Evolutionary conservation across 1,140 invertebrate genomes (phyloP), one percentile per base, ranked within the genome.

Genomic region (Cataglyphis hispanica): DNA sequence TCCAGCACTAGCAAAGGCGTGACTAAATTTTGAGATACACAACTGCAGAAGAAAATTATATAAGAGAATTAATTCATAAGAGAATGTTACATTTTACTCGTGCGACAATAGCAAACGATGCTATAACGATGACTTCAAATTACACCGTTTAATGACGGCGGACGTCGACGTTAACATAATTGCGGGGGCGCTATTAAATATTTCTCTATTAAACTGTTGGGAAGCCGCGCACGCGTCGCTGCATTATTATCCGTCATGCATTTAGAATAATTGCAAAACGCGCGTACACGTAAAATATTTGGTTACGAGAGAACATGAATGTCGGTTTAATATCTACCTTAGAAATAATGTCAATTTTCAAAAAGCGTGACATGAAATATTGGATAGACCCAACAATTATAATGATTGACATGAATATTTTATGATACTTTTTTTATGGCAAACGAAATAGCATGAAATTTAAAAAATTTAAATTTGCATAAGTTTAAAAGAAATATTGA

Each of bases 131-230:
- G 19, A 19, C 13, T 78, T 66, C 10, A 25, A 66, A 56, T 80
- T 66, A 53, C 53, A 56, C 8, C 63, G 3, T 69, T 67, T 66
- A 63, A 25, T n/a, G 19, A 53, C n/a, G 43, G 34, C 76, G 53
- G 60, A 66, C 31, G n/a, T 67, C 76, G 56, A 37, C n/a, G 22
- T 80, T 80, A 66, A 37, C 22, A 37, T 80, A 80, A 80, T 80
- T 80, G 43, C 76, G 3, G 31, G 27, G n/a, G 31, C 43, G 27
- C 31, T 16, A 13, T 64, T 37, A 61, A 46, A 61, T 22, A 16
- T 58, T 46, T 43, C 37, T 4, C n/a, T 46, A n/a, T 37, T 56
- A 25, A 76, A 76, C 40, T 19, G n/a, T 19, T n/a, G 22, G 27
- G 11, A 69, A n/a, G 31, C 16, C 5, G 22, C 13, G n/a, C 25